These are phyloP conservation scores for Phalacrocorax pelagicus DNA, from an alignment of 2,113 vertebrate species.

Conservation along the genomic window DNA sequence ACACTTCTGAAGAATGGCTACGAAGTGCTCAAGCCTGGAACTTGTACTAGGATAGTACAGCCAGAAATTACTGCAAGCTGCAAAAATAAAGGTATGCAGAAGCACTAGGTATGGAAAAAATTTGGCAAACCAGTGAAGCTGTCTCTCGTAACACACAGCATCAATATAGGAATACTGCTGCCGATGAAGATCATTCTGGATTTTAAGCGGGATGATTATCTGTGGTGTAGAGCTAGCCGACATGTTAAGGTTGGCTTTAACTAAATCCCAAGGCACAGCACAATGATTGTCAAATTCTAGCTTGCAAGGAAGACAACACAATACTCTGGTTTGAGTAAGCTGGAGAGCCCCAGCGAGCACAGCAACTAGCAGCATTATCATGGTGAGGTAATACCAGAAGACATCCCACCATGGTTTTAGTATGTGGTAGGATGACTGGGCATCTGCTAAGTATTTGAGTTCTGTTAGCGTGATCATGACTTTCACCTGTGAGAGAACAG, in stretches of 20 bases:
- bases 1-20: constrained; percentile 85
- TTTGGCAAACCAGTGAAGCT: constrained; percentile 86
- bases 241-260: constrained; percentile 62
- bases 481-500: constrained; percentile 61
- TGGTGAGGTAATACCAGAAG: constrained; percentile 86
- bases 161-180: constrained; percentile 85
- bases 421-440: constrained; percentile 79
- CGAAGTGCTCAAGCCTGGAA: constrained; percentile 83
- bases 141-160: constrained; percentile 80
- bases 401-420: constrained; percentile 85
- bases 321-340: constrained; percentile 79
- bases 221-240: constrained; percentile 42
- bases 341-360: constrained; percentile 82
- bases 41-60: constrained; percentile 85
- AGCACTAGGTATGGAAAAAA: constrained; percentile 87
- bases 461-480: constrained; percentile 83
- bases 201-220: constrained; percentile 55
- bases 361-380: constrained; percentile 84
- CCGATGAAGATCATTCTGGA: constrained; percentile 79
- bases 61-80: constrained; percentile 86
- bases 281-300: constrained; percentile 78
- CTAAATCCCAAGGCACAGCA: constrained; percentile 74
- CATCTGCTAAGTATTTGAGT: constrained; percentile 79
- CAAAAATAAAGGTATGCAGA: constrained; percentile 82
- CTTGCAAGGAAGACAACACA: constrained; percentile 84